Percentiles rank a stretch among this genome's conserved stretches.
Conservation (phyloP, 2,888 invertebrate species). For the Chouioia cunea region DNA sequence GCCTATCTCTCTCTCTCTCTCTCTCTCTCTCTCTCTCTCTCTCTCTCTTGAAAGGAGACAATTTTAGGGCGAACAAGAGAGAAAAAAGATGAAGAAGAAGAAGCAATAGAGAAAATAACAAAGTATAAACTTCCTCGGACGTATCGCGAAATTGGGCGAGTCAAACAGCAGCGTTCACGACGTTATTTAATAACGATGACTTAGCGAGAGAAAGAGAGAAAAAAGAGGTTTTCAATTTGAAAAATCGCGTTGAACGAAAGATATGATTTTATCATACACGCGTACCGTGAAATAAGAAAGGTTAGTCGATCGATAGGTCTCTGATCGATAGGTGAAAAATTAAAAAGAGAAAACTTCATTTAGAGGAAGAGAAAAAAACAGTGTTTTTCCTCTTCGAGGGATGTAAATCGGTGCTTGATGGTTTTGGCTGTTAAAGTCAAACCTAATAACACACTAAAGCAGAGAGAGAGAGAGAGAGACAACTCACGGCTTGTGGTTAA, state of each 20-base stretch:
- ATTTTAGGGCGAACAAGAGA: conserved; percentile 21
- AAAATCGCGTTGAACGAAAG: too few species aligned
- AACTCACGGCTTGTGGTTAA: neutral
- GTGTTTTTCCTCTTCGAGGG: neutral
- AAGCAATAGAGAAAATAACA: conserved; percentile 25
- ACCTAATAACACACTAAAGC: conserved; percentile 6
- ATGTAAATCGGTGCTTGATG: neutral
- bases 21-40: conserved; percentile 6
- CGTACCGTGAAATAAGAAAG: conserved; percentile 5
- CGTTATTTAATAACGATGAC: too few species aligned
- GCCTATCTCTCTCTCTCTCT: conserved; percentile 3
- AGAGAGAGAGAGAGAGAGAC: neutral
- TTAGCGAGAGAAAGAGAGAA: too few species aligned
- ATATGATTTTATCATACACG: too few species aligned
- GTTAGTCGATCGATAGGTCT: too few species aligned
- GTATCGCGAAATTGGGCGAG: too few species aligned
- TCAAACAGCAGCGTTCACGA: too few species aligned
- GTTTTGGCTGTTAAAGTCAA: conserved; percentile 6
- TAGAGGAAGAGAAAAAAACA: conserved; percentile 1
- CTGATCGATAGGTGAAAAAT: neutral
- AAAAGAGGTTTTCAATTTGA: too few species aligned
- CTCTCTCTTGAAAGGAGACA: conserved; percentile 10
- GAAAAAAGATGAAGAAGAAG: neutral
- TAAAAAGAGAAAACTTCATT: neutral
- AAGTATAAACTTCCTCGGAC: neutral